phyloP scores from a whole-genome alignment of 2,888 invertebrate genomes.

The Thalpophila matura region DNA sequence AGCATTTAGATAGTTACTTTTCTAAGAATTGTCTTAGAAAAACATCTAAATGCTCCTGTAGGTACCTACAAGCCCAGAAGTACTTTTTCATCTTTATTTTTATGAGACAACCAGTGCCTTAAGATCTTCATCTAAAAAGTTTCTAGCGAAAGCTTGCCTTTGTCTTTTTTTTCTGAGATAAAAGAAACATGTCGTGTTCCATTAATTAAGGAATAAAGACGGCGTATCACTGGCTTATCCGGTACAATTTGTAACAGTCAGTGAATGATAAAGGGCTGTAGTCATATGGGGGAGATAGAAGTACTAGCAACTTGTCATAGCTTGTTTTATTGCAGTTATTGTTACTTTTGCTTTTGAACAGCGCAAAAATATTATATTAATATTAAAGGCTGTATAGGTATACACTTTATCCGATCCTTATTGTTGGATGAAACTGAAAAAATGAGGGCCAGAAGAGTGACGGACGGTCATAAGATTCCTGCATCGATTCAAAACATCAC shows the following conservation, averaged over 20 bases:
- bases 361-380: conserved; percentile 4
- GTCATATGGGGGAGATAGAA: conserved; percentile 7
- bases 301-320: conserved; percentile 38
- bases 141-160: background rate
- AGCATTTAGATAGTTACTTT: too few species aligned
- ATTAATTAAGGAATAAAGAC: conserved; percentile 46
- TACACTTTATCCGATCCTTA: background rate
- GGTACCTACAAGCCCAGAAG: too few species aligned
- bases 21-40: too few species aligned
- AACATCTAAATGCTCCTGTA: too few species aligned
- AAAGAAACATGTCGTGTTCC: conserved; percentile 26
- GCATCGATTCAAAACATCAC: background rate
- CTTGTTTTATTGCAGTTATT: conserved; percentile 45
- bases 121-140: background rate
- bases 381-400: background rate
- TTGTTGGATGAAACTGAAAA: background rate
- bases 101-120: background rate
- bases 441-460: background rate
- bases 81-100: too few species aligned
- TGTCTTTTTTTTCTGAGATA: conserved; percentile 21
- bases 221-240: conserved; percentile 32
- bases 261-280: conserved; percentile 39
- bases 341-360: conserved; percentile 14
- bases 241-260: conserved; percentile 51
- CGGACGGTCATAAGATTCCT: background rate